phyloP scores from a whole-genome alignment of 1,140 invertebrate genomes.

The Cardiocondyla obscurior region DNA sequence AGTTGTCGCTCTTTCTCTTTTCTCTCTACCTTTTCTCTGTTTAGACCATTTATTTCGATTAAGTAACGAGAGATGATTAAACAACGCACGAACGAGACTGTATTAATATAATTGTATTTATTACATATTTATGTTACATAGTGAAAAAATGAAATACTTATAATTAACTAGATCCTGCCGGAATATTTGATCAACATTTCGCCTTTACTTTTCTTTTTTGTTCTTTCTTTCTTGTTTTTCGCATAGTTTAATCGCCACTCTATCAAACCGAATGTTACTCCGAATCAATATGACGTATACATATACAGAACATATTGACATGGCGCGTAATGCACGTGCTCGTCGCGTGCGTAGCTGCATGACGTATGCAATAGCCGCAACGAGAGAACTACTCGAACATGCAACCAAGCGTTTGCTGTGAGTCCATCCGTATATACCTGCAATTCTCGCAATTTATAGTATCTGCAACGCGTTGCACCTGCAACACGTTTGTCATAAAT shows the following conservation, averaged over 20 bases:
- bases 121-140: background rate
- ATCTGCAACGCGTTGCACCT: slow-evolving; percentile 39
- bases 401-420: slow-evolving; percentile 23
- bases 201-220: background rate
- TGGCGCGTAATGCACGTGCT: slow-evolving; percentile 30
- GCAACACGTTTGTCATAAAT: slow-evolving; percentile 46
- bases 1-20: background rate
- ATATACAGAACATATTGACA: slow-evolving; percentile 33
- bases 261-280: background rate
- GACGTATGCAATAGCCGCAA: slow-evolving; percentile 30
- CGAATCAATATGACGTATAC: slow-evolving; percentile 10
- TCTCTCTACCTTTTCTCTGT: background rate
- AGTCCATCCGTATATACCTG: slow-evolving; percentile 41
- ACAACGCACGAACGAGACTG: background rate
- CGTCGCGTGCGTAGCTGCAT: slow-evolving; percentile 33
- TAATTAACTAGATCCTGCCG: background rate
- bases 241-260: background rate
- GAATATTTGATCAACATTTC: background rate
- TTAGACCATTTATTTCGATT: background rate
- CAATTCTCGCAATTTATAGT: slow-evolving; percentile 54
- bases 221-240: background rate
- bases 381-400: slow-evolving; percentile 29
- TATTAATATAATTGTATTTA: slow-evolving; percentile 8
- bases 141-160: background rate
- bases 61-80: background rate